These are phyloP conservation scores for Garra rufa DNA, from an alignment of 2,113 vertebrate genomes.

Conservation along the genomic window DNA sequence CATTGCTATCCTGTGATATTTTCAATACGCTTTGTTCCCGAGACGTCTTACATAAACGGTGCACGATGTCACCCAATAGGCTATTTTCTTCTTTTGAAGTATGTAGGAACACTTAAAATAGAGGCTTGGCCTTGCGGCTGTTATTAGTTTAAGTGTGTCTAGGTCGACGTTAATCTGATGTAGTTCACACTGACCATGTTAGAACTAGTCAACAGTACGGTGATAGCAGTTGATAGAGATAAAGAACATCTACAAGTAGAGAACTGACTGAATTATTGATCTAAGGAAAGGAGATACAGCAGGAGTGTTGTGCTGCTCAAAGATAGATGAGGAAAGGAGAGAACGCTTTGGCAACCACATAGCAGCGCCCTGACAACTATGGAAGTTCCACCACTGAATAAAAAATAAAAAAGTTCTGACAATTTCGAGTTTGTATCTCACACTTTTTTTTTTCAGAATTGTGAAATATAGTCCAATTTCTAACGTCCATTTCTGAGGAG, in stretches of 20 bases:
- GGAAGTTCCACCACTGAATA: no score
- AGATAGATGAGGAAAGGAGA: constrained; percentile 19
- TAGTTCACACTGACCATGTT: neutral
- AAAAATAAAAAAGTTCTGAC: no score
- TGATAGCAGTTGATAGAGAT: neutral
- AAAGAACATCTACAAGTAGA: neutral
- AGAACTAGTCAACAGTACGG: neutral
- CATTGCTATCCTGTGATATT: neutral
- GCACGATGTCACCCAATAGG: neutral
- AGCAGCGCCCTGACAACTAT: neutral
- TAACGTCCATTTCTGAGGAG: no score
- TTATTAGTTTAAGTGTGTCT: neutral
- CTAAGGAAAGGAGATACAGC: constrained; percentile 67
- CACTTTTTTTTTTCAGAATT: no score
- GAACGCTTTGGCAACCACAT: neutral
- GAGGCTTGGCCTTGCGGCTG: neutral
- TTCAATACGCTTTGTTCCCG: neutral
- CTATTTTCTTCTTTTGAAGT: neutral
- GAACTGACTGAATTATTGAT: constrained; percentile 75
- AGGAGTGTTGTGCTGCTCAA: constrained; percentile 63
- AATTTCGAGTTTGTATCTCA: no score
- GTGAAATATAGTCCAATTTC: no score
- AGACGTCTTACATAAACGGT: neutral
- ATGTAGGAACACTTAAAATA: constrained; percentile 2
- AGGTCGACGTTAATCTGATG: neutral